Evolutionary conservation across 1,140 invertebrate species (phyloP), one percentile per base, ranked within the genome.

Genomic region (Sitophilus oryzae): DNA sequence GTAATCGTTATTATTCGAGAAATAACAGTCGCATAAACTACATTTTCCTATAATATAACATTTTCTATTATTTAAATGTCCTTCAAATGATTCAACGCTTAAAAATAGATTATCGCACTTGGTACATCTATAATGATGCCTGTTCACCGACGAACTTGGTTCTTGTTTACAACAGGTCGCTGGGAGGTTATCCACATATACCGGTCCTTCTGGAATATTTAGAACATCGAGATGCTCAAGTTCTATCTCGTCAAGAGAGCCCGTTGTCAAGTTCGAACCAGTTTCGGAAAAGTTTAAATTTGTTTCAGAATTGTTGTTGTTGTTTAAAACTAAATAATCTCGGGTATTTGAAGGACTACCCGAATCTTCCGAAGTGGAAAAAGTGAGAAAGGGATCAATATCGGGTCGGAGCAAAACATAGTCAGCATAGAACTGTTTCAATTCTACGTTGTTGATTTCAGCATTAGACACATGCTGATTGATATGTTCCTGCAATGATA

Each of bases 341-440:
- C 41, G 35, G 1, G 22, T 19, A 4, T 34, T n/a, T 14, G 5
- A 3, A 9, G 8, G 11, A n/a, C 16, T 43, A n/a, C 22, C 37
- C 2, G n/a, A 6, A 8, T 30, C 19, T n/a, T n/a, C n/a, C n/a
- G n/a, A n/a, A n/a, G n/a, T n/a, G n/a, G n/a, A n/a, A n/a, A n/a
- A n/a, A 14, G 16, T 43, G 9, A 52, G 20, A 52, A 52, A 52
- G 14, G 49, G 49, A 35, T 52, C 49, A 1, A 52, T 38, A 34
- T 42, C 49, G 19, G 49, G 49, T 2, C 38, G 38, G 20, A 52
- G 40, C 10, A 52, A 35, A 9, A 25, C 49, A 40, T 52, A 52
- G 23, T 52, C 49, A n/a, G 42, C 35, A 25, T 52, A 52, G 25
- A 52, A 52, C 25, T 42, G 21, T 19, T 52, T 23, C 8, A 52